Evolutionary conservation across 1,140 invertebrate species (phyloP).

Genomic region (Trinorchestia longiramus): DNA sequence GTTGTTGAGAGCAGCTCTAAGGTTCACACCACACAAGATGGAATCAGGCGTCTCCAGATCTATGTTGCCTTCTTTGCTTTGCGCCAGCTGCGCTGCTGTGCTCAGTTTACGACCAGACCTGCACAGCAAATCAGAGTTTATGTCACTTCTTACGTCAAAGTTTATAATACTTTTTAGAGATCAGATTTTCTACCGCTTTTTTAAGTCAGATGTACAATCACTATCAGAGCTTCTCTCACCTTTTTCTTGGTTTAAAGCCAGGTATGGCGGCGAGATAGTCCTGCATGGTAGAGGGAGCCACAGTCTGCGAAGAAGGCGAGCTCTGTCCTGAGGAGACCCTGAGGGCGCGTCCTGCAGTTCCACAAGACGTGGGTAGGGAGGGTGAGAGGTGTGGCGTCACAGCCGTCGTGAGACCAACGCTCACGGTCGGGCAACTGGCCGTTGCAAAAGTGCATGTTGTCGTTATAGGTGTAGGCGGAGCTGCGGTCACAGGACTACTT

Average conservation of each 20-base stretch:
- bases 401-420: not conserved
- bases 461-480: not conserved
- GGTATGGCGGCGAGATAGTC: constrained; percentile 90
- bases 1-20: constrained; percentile 85
- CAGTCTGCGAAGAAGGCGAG: constrained; percentile 16
- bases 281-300: constrained; percentile 76
- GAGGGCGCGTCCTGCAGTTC: not conserved
- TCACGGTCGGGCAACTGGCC: not conserved
- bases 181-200: too few species aligned
- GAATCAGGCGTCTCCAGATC: constrained; percentile 97
- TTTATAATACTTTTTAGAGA: too few species aligned
- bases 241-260: constrained; percentile 84
- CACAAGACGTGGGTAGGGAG: not conserved
- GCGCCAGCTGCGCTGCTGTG: constrained; percentile 90
- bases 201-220: too few species aligned
- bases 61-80: constrained; percentile 91
- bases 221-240: too few species aligned
- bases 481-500: not conserved
- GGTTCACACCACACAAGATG: constrained; percentile 91
- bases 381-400: not conserved
- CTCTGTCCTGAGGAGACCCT: constrained; percentile 2
- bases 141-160: not conserved
- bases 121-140: not conserved
- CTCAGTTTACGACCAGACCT: constrained; percentile 80
- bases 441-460: constrained; percentile 22